These are phyloP conservation scores for Gonioctena quinquepunctata DNA, from an alignment of 1,140 invertebrate genomes.

Conservation along the genomic window DNA sequence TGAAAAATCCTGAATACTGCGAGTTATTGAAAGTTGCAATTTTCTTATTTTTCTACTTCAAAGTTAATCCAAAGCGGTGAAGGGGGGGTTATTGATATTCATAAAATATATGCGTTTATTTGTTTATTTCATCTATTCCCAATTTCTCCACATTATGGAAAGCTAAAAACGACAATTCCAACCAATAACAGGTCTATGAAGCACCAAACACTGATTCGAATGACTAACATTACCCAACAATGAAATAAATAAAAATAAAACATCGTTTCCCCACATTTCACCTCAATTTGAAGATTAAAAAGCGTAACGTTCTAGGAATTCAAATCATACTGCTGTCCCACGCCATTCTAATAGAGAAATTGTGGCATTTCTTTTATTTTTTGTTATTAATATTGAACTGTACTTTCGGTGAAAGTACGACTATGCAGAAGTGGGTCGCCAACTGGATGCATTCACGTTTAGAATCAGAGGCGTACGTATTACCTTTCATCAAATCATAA, in stretches of 20 bases:
- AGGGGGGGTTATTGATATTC: no score
- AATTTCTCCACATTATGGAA: no score
- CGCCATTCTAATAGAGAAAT: not conserved
- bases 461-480: not conserved
- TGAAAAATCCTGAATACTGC: no score
- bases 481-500: not conserved
- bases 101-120: no score
- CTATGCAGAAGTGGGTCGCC: not conserved
- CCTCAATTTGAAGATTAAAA: not conserved
- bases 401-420: conserved; percentile 1
- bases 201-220: no score
- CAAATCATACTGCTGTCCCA: not conserved
- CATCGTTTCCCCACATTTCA: not conserved
- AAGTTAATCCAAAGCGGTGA: no score
- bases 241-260: not conserved
- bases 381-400: not conserved
- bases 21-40: no score
- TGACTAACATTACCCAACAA: no score
- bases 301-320: not conserved
- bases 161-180: no score
- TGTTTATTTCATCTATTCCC: no score
- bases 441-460: not conserved
- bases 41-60: no score
- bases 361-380: not conserved
- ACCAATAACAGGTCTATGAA: no score